Percentiles rank a stretch among this genome's conserved stretches.
These are phyloP conservation scores for Patagioenas fasciata DNA, from an alignment of 2,113 vertebrate species.

Conservation along the genomic window DNA sequence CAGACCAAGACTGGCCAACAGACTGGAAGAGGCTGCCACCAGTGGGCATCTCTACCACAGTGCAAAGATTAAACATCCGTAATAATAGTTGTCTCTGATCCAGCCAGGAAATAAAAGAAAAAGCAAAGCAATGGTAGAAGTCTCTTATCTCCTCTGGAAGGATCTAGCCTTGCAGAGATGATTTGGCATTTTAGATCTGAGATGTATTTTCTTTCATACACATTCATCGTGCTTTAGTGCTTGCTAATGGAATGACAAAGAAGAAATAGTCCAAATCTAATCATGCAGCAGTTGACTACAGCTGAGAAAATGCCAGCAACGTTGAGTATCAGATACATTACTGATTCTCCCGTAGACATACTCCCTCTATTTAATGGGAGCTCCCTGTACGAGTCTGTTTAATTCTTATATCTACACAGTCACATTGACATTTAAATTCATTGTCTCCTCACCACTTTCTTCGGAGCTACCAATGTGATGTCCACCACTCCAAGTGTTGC, in stretches of 20 bases:
- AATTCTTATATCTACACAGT: background rate
- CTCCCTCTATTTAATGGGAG: background rate
- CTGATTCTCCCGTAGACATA: background rate
- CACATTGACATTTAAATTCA: background rate
- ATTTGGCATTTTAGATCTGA: background rate
- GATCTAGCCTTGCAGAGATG: background rate
- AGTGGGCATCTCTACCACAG: background rate
- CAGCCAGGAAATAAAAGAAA: background rate
- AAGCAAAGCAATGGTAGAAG: background rate
- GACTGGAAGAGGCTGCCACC: background rate
- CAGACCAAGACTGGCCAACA: background rate
- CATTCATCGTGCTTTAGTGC: conserved; percentile 16
- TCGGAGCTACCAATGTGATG: background rate
- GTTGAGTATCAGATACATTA: background rate
- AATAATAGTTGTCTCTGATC: background rate
- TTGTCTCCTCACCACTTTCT: background rate
- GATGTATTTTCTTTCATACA: background rate
- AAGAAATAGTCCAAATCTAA: conserved; percentile 53
- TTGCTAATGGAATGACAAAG: conserved; percentile 23
- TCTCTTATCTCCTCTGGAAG: background rate
- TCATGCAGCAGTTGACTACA: background rate
- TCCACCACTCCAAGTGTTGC: background rate
- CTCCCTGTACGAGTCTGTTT: background rate
- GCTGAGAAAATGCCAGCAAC: background rate
- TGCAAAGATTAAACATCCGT: background rate